Evolutionary conservation across 2,888 invertebrate species (phyloP).

Genomic region (Tiliacea citrago): DNA sequence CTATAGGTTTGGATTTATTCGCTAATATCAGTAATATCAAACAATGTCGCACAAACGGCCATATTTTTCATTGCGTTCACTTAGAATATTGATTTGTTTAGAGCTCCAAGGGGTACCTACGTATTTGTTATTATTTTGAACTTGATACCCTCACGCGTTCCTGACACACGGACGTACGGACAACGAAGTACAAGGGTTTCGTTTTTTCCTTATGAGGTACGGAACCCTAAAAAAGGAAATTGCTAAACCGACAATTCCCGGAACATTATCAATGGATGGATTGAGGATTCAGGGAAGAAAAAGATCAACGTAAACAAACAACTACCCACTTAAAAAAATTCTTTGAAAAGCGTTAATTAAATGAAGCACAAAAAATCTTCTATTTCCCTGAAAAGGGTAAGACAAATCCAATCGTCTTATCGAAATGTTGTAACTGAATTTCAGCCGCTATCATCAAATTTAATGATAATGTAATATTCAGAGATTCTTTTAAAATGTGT

Average conservation of each 20-base stretch:
- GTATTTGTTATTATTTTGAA: not conserved
- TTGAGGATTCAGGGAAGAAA: not conserved
- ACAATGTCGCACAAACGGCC: not conserved
- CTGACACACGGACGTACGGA: not conserved
- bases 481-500: not conserved
- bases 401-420: not conserved
- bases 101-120: too few species aligned
- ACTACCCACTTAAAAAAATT: slow-evolving; percentile 14
- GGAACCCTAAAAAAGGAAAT: not conserved
- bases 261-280: slow-evolving; percentile 11
- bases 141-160: not conserved
- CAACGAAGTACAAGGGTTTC: not conserved
- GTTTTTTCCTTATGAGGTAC: not conserved
- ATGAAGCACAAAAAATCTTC: not conserved
- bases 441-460: not conserved
- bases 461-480: not conserved
- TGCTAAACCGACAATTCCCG: not conserved
- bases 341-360: slow-evolving; percentile 6
- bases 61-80: not conserved
- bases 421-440: not conserved
- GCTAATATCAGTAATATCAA: not conserved
- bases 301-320: slow-evolving; percentile 2
- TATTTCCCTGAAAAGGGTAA: not conserved
- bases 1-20: not conserved
- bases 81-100: too few species aligned